Base-by-base conservation (phyloP, 2,888 invertebrate species). In the Hoplodrina blanda region DNA sequence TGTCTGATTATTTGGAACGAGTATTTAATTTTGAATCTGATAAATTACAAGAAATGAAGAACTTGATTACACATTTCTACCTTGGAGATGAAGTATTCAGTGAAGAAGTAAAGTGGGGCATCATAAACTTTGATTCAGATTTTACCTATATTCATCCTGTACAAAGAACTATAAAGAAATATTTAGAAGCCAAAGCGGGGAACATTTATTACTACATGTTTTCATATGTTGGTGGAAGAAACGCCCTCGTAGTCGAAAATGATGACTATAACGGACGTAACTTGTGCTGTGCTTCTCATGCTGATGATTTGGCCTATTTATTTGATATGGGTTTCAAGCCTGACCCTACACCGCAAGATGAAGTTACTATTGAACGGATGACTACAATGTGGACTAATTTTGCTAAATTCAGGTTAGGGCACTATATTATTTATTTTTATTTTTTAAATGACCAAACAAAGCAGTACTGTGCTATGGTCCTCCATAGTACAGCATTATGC, bases 361-460 rank as follows among this genome's bases (percentile, higher is more conserved):
- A 90, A 81, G 63, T 90, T 3, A 70, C 88, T 0, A 87, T 92
- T 44, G 89, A 93, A 64, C 85, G 88, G 25, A 89, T 94, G 77
- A 94, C 93, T 0, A 87, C 87, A 0, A 84, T 94, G 87, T 94
- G 94, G 94, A 88, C 94, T 0, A 94, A 94, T 70, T 94, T 94
- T 63, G 92, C 85, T 0, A 94, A 94, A 84, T 89, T 87, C 61
- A 85, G 91, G 94, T 94, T 85, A 59, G 84, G 81, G 30, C 30
- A 50, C 33, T 19, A 44, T 56, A 19, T 17, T 17, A 1, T 46
- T 46, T 46, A 17, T 4, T 46, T 0, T 3, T 41, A 11, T 11
- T 41, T 41, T 41, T 41, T 11, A 3, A 7, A 7, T 33, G 2
- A 33, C 33, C 33, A 33, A 25, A 25, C 25, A 25, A 25, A 25